Conservation (phyloP, 2,797 vertebrate species). For the Parauchenoglanis ngamensis region DNA sequence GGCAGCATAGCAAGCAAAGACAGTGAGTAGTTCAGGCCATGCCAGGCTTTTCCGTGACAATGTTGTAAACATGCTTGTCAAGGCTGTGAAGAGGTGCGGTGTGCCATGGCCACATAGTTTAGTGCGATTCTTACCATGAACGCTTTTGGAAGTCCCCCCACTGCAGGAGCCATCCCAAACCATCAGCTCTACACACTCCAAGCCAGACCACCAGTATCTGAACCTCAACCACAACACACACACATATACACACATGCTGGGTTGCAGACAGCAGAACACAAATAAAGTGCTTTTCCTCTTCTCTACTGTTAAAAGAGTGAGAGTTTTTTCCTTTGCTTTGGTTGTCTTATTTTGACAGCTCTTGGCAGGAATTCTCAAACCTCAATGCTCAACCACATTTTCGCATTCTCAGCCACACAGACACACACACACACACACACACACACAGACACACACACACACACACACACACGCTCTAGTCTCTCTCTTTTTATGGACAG, state of each 20-base stretch:
- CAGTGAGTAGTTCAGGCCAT: slow-evolving; percentile 11
- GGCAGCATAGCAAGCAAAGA: slow-evolving; percentile 16
- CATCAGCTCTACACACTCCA: slow-evolving; percentile 53
- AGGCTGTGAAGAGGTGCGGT: slow-evolving; percentile 44
- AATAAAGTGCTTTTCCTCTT: slow-evolving; percentile 61
- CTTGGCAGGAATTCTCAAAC: slow-evolving; percentile 61
- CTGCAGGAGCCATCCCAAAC: slow-evolving; percentile 50
- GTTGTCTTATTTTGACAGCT: slow-evolving; percentile 55
- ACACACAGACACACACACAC: slow-evolving; percentile 30
- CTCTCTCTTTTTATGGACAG: slow-evolving; percentile 31
- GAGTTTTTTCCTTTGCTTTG: slow-evolving; percentile 41
- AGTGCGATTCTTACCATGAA: slow-evolving; percentile 56
- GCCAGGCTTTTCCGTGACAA: slow-evolving; percentile 54
- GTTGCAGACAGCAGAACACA: slow-evolving; percentile 63
- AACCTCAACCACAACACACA: slow-evolving; percentile 64
- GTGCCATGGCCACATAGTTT: slow-evolving; percentile 43
- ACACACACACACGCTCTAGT: slow-evolving; percentile 23
- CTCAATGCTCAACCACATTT: slow-evolving; percentile 52
- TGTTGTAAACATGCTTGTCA: slow-evolving; percentile 54
- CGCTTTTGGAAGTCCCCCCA: slow-evolving; percentile 60
- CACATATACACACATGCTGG: slow-evolving; percentile 50
- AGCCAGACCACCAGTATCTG: slow-evolving; percentile 68
- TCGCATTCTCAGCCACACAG: slow-evolving; percentile 51
- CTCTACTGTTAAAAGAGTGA: slow-evolving; percentile 44
- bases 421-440: slow-evolving; percentile 27